These are phyloP conservation scores for Tribolium madens DNA, from an alignment of 1,140 invertebrate genomes.

Conservation along the genomic window DNA sequence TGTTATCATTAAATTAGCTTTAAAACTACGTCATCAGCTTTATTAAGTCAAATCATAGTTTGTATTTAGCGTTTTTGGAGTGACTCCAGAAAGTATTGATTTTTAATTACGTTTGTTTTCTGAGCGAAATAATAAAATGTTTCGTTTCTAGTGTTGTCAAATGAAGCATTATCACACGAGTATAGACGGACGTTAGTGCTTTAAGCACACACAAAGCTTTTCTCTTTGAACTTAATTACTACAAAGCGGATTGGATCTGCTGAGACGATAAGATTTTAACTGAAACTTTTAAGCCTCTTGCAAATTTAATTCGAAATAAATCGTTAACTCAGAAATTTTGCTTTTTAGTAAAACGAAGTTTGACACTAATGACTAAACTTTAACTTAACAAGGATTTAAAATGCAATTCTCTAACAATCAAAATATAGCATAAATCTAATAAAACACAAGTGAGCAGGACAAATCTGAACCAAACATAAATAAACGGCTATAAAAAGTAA, in stretches of 20 bases:
- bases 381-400: not conserved
- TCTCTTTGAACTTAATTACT: slow-evolving; percentile 28
- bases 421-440: not conserved
- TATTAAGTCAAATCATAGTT: not conserved
- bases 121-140: not conserved
- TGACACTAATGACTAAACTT: not conserved
- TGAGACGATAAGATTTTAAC: slow-evolving; percentile 3
- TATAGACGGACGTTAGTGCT: slow-evolving; percentile 7
- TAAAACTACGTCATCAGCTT: not conserved
- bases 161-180: not conserved
- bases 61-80: too few species aligned
- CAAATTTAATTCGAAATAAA: slow-evolving; percentile 9
- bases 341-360: not conserved
- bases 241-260: slow-evolving; percentile 19
- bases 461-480: not conserved
- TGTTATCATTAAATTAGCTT: not conserved
- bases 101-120: not conserved
- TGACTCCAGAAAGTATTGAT: not conserved
- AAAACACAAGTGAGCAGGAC: not conserved
- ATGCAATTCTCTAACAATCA: too few species aligned
- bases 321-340: not conserved
- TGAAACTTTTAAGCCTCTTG: slow-evolving; percentile 17
- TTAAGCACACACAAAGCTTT: slow-evolving; percentile 30
- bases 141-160: not conserved
- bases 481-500: not conserved